Conservation (phyloP, 2,113 vertebrate species). For the Dicrurus megarhynchus region DNA sequence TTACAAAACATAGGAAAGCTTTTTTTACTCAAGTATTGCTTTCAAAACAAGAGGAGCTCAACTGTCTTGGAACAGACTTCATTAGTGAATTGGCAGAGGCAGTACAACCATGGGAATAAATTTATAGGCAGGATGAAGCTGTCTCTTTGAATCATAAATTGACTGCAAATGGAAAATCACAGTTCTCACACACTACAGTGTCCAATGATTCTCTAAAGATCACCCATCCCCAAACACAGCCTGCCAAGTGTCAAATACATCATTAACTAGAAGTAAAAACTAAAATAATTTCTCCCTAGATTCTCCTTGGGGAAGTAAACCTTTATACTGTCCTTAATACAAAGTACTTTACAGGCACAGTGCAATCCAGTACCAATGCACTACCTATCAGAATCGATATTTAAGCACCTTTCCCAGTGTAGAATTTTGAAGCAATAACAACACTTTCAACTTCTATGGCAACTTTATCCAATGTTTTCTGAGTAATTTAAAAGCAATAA, state of each 20-base stretch:
- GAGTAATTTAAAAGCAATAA: neutral
- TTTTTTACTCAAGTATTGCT: neutral
- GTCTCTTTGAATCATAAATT: neutral
- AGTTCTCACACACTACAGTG: neutral
- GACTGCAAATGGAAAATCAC: neutral
- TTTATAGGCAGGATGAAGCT: conserved; percentile 6
- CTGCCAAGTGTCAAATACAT: neutral
- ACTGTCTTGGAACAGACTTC: neutral
- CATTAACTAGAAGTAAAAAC: neutral
- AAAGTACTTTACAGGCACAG: neutral
- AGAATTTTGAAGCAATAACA: neutral
- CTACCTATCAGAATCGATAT: neutral
- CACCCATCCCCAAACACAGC: neutral
- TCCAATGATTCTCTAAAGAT: neutral
- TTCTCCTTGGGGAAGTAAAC: neutral
- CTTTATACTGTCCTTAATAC: neutral
- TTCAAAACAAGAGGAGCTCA: neutral
- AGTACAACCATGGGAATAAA: neutral
- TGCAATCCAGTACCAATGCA: neutral
- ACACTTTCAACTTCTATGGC: neutral
- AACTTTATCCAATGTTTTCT: neutral
- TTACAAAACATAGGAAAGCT: neutral
- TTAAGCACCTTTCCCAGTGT: neutral
- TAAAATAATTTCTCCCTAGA: neutral
- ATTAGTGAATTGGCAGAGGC: neutral